Conservation (phyloP, 2,113 vertebrate genomes). For the Pampusana beccarii region DNA sequence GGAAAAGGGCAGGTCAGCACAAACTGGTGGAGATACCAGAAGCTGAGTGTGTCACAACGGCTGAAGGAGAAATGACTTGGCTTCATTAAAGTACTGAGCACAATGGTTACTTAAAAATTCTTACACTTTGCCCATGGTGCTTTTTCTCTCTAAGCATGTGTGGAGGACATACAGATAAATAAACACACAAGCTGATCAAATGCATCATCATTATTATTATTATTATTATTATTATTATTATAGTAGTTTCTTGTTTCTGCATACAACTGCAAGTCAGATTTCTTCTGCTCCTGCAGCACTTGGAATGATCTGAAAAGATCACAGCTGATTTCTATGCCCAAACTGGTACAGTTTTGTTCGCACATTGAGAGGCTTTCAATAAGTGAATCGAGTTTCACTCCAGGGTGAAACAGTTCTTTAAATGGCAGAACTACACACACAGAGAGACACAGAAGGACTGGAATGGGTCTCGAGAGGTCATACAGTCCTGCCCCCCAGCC, state of each 20-base stretch:
- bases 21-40: background rate
- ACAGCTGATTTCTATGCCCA: background rate
- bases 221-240: background rate
- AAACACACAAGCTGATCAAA: background rate
- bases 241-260: background rate
- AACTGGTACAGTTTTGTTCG: background rate
- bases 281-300: background rate
- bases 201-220: background rate
- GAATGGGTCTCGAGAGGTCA: background rate
- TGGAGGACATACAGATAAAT: background rate
- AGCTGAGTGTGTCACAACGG: fast-evolving
- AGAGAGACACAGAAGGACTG: background rate
- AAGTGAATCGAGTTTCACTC: background rate
- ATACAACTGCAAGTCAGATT: background rate
- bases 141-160: background rate
- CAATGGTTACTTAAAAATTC: background rate
- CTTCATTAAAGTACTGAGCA: background rate
- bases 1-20: background rate
- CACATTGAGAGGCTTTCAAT: background rate
- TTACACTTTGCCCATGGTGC: background rate
- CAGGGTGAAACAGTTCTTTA: background rate
- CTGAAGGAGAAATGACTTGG: fast-evolving
- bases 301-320: background rate
- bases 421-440: background rate
- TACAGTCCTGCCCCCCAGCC: background rate